These are phyloP conservation scores for Eleutherodactylus coqui DNA, from an alignment of 2,797 vertebrate genomes.

Conservation along the genomic window DNA sequence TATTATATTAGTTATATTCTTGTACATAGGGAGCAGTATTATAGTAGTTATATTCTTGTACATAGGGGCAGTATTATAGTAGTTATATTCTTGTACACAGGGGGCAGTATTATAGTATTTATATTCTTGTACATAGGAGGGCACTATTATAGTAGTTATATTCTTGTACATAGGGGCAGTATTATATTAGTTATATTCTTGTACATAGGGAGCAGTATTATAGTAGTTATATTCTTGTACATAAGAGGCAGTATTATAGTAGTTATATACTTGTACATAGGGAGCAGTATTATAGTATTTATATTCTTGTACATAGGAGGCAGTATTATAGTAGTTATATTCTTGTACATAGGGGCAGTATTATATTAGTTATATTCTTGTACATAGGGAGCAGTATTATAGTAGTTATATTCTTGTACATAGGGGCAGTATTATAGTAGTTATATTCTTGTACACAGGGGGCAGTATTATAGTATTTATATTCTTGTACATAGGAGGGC, in stretches of 20 bases:
- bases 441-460: conserved; percentile 5
- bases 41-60: neutral
- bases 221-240: conserved; percentile 6
- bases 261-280: conserved; percentile 23
- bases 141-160: conserved; percentile 13
- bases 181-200: conserved; percentile 6
- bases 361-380: conserved; percentile 1
- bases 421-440: conserved; percentile 1
- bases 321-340: conserved; percentile 11
- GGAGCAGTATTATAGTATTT: conserved; percentile 13
- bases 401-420: conserved; percentile 1
- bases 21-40: neutral
- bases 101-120: neutral
- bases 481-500: neutral
- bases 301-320: conserved; percentile 9
- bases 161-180: conserved; percentile 2
- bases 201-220: conserved; percentile 2
- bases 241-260: conserved; percentile 3
- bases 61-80: neutral
- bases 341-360: neutral
- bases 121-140: conserved; percentile 5
- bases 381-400: neutral
- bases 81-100: neutral
- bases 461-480: neutral
- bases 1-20: conserved; percentile 10